Evolutionary conservation across 2,797 vertebrate genomes (phyloP).

Genomic region (Sternotherus odoratus): DNA sequence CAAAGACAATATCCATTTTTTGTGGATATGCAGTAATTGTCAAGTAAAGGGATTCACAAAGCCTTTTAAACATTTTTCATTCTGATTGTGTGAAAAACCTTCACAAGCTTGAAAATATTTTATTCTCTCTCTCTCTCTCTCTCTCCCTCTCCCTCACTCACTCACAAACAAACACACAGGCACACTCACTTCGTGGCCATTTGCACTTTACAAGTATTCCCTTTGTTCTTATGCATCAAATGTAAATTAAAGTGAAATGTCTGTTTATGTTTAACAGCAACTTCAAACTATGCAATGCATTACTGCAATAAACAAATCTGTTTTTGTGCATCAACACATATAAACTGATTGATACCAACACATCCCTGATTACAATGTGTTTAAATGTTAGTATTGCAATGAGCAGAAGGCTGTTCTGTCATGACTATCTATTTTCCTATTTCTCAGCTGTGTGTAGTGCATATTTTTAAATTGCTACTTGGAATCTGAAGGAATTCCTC

Average conservation of each 20-base stretch:
- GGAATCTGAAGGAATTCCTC: neutral
- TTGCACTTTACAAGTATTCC: neutral
- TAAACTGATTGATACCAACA: neutral
- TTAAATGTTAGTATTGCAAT: neutral
- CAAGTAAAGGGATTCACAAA: neutral
- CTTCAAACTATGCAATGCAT: neutral
- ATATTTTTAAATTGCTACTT: neutral
- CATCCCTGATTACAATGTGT: neutral
- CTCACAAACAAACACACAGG: too few relatives aligned
- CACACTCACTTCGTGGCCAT: neutral
- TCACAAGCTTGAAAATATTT: neutral
- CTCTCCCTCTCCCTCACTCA: too few relatives aligned
- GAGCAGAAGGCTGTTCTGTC: neutral
- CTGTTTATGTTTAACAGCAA: neutral
- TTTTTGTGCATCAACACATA: neutral
- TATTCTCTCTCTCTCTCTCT: neutral
- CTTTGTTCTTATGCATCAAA: neutral
- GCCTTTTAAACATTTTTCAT: neutral
- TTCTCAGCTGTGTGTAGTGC: too few relatives aligned
- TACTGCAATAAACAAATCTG: neutral
- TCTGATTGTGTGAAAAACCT: neutral
- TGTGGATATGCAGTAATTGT: neutral
- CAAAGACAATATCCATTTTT: neutral
- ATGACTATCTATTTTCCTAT: neutral
- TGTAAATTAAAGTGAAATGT: neutral